phyloP scores from a whole-genome alignment of 2,113 vertebrate genomes.

The Miniopterus natalensis region DNA sequence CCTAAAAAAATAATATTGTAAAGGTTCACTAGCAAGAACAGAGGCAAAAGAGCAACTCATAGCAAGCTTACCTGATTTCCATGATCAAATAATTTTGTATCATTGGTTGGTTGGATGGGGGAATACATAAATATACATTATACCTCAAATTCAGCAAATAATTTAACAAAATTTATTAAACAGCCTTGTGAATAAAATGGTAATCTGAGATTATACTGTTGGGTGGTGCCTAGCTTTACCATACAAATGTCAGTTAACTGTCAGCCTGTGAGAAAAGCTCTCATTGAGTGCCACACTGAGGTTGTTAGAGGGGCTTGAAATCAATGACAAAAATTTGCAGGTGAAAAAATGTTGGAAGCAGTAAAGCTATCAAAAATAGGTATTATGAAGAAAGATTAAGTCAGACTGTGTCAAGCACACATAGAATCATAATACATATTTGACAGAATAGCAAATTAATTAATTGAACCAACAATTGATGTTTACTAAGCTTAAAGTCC shows the following conservation, averaged over 20 bases:
- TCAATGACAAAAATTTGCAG: slow-evolving; percentile 9
- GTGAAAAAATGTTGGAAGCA: neutral
- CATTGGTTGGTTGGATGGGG: neutral
- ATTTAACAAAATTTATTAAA: neutral
- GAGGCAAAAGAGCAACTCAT: neutral
- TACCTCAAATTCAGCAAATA: slow-evolving; percentile 16
- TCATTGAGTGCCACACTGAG: neutral
- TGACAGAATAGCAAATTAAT: slow-evolving; percentile 10
- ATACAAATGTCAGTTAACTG: neutral
- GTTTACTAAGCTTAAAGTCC: slow-evolving; percentile 18
- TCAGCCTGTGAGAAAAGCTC: neutral
- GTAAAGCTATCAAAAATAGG: neutral
- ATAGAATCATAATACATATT: neutral
- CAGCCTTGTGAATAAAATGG: neutral
- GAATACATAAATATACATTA: neutral
- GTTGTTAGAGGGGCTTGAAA: neutral
- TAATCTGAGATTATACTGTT: neutral
- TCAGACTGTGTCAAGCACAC: neutral
- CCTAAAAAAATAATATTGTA: neutral
- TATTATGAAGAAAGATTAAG: neutral
- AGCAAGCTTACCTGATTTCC: neutral
- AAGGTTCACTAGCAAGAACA: slow-evolving; percentile 28
- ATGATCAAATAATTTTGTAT: neutral
- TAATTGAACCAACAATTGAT: neutral
- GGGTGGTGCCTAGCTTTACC: neutral